Conservation (phyloP, 2,113 vertebrate genomes). For the Hippocampus comes region DNA sequence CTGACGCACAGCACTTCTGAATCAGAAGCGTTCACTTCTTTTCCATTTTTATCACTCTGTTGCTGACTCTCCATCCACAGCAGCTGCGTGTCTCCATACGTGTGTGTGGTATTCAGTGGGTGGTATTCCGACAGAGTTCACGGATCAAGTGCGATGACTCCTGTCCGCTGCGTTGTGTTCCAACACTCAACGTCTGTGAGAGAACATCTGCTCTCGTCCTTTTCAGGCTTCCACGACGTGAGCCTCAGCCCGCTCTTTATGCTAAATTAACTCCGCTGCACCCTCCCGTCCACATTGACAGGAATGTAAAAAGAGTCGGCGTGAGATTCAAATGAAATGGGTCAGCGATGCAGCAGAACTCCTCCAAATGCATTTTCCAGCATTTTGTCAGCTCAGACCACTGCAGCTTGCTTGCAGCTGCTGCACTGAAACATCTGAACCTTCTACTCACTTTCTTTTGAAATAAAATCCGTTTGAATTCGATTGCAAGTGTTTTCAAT, state of each 20-base stretch:
- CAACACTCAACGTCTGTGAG: conserved; percentile 21
- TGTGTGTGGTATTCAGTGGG: conserved; percentile 64
- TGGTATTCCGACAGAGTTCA: conserved; percentile 63
- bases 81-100: conserved; percentile 13
- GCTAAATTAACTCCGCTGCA: conserved; percentile 54
- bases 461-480: background rate
- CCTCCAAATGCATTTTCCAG: conserved; percentile 3
- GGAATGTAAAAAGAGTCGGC: conserved; percentile 39
- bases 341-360: background rate
- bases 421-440: background rate
- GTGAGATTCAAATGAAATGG: conserved; percentile 4
- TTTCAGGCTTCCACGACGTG: conserved; percentile 45
- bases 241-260: conserved; percentile 40
- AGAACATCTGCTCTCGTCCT: conserved; percentile 54
- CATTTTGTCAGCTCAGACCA: background rate
- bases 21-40: conserved; percentile 24
- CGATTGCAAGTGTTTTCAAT: too few species aligned
- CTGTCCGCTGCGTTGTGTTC: conserved; percentile 46
- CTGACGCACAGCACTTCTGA: conserved; percentile 13
- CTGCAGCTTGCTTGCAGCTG: conserved; percentile 6
- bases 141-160: conserved; percentile 68
- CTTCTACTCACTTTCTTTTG: background rate
- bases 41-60: conserved; percentile 58
- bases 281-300: conserved; percentile 21
- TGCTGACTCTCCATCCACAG: conserved; percentile 25